Conservation (phyloP, 23 tunicate species). For the Ciona savignyi region DNA sequence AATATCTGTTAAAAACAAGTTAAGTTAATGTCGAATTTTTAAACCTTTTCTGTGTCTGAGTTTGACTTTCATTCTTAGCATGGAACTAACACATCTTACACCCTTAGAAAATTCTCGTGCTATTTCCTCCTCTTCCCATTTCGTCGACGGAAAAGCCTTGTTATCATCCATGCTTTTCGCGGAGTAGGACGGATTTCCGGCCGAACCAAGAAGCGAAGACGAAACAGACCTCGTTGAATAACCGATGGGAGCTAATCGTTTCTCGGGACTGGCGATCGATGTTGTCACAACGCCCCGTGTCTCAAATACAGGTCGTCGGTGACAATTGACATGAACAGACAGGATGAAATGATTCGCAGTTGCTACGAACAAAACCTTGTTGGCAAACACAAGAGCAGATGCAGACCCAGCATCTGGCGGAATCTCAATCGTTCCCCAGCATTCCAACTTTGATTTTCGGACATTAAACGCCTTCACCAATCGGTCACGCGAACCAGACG, state of each 20-base stretch:
- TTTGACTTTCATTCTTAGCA: conserved; percentile 14
- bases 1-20: not conserved
- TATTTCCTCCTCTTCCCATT: conserved; percentile 36
- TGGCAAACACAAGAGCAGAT: conserved; percentile 19
- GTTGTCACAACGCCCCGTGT: not conserved
- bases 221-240: not conserved
- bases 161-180: not conserved
- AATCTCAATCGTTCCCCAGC: conserved; percentile 26
- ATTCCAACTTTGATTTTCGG: conserved; percentile 39
- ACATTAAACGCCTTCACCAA: conserved; percentile 42
- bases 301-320: not conserved
- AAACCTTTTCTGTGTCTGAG: not conserved
- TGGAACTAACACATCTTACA: conserved; percentile 18
- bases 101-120: conserved; percentile 42
- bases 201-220: not conserved
- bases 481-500: conserved; percentile 49
- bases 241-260: conserved; percentile 1
- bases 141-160: conserved; percentile 5
- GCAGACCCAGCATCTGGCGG: conserved; percentile 47
- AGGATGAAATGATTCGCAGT: conserved; percentile 43
- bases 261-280: not conserved
- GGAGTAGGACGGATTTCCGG: not conserved
- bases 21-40: not conserved
- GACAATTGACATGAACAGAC: conserved; percentile 4
- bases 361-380: conserved; percentile 38